Conservation (phyloP, 2,888 invertebrate species). For the Desoria tigrina region DNA sequence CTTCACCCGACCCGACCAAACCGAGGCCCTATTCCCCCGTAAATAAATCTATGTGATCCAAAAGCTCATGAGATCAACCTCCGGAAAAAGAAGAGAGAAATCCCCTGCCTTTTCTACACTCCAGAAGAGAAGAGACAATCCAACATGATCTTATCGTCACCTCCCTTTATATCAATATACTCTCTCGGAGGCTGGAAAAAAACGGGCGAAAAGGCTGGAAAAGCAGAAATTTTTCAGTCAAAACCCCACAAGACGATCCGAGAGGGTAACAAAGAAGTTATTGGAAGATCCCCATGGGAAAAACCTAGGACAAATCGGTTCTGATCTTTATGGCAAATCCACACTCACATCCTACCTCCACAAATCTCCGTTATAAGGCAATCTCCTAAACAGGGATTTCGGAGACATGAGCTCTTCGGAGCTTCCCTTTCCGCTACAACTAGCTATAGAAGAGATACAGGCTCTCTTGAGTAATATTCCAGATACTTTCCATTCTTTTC, state of each 20-base stretch:
- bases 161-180: constrained; percentile 1
- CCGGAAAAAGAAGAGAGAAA: too few species aligned
- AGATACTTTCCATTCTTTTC: constrained; percentile 5
- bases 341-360: constrained; percentile 52
- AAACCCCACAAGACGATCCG: neutral
- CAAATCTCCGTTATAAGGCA: constrained; percentile 54
- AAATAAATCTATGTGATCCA: constrained; percentile 5
- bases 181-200: neutral
- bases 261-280: constrained; percentile 13
- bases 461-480: neutral
- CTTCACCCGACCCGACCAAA: too few species aligned
- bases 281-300: constrained; percentile 48
- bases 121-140: neutral
- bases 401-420: constrained; percentile 1
- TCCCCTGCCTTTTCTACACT: too few species aligned
- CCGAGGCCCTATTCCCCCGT: too few species aligned
- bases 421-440: neutral
- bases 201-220: too few species aligned
- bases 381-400: constrained; percentile 52
- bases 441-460: constrained; percentile 10
- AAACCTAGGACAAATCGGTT: constrained; percentile 53
- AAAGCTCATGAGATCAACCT: constrained; percentile 2
- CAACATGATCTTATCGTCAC: constrained; percentile 2
- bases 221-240: neutral
- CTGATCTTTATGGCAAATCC: constrained; percentile 54